These are phyloP conservation scores for Contarinia nasturtii DNA, from an alignment of 1,140 invertebrate species.

Conservation along the genomic window DNA sequence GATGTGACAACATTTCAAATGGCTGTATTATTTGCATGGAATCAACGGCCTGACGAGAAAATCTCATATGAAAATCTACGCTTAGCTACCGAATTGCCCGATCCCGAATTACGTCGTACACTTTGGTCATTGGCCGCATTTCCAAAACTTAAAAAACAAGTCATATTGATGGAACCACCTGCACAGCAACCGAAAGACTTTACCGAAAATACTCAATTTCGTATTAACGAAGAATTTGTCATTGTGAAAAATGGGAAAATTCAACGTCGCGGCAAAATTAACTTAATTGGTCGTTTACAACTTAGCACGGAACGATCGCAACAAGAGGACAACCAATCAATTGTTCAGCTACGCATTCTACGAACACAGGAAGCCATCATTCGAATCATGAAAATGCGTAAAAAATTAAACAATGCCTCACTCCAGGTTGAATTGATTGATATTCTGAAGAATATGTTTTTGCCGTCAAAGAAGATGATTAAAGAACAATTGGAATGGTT, in stretches of 20 bases:
- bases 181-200: slow-evolving; percentile 84
- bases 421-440: slow-evolving; percentile 91
- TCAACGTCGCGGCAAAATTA: slow-evolving; percentile 82
- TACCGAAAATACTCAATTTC: slow-evolving; percentile 79
- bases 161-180: slow-evolving; percentile 61
- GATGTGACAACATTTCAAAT: slow-evolving; percentile 99
- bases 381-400: slow-evolving; percentile 96
- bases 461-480: slow-evolving; percentile 97
- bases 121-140: slow-evolving; percentile 94
- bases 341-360: slow-evolving; percentile 85
- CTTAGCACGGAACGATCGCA: slow-evolving; percentile 87
- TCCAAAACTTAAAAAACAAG: slow-evolving; percentile 86
- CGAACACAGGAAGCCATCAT: slow-evolving; percentile 92
- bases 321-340: slow-evolving; percentile 94
- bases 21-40: slow-evolving; percentile 99
- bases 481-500: slow-evolving; percentile 99
- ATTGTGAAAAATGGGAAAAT: slow-evolving; percentile 79
- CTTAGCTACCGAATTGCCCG: slow-evolving; percentile 90
- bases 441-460: slow-evolving; percentile 97
- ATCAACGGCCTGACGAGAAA: slow-evolving; percentile 79
- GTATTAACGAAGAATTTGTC: slow-evolving; percentile 94
- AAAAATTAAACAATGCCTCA: slow-evolving; percentile 80
- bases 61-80: slow-evolving; percentile 90
- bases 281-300: slow-evolving; percentile 86
- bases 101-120: slow-evolving; percentile 87